Evolutionary conservation across 2,888 invertebrate species (phyloP).

Genomic region (Belgica antarctica): DNA sequence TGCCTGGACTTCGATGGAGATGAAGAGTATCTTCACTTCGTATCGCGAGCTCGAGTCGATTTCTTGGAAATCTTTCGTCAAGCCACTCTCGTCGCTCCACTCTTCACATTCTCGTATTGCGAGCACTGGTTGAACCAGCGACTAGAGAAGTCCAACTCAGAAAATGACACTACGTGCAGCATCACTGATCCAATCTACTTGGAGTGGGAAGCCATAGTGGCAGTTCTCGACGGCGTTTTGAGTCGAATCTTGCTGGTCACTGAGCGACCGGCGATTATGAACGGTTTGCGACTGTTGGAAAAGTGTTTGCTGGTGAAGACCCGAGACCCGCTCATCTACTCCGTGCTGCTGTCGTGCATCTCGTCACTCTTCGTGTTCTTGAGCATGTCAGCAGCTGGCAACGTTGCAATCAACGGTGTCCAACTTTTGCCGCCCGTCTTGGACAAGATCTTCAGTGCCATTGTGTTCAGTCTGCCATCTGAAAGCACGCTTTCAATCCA

Average conservation of each 20-base stretch:
- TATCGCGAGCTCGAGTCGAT: slow-evolving; percentile 76
- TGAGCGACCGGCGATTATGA: slow-evolving; percentile 71
- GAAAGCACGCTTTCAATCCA: slow-evolving; percentile 55
- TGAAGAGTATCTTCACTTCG: slow-evolving; percentile 84
- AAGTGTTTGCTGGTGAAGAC: slow-evolving; percentile 74
- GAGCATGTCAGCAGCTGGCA: slow-evolving; percentile 68
- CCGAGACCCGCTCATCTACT: slow-evolving; percentile 75
- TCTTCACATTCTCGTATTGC: slow-evolving; percentile 78
- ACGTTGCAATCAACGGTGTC: slow-evolving; percentile 63
- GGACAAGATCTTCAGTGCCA: slow-evolving; percentile 83
- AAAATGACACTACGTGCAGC: slow-evolving; percentile 50
- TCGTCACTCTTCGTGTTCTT: slow-evolving; percentile 89
- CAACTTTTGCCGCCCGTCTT: slow-evolving; percentile 73
- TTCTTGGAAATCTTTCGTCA: slow-evolving; percentile 77
- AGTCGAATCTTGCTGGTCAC: slow-evolving; percentile 71
- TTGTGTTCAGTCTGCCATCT: slow-evolving; percentile 63
- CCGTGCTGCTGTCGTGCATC: slow-evolving; percentile 83
- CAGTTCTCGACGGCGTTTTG: slow-evolving; percentile 78
- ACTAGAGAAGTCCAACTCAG: slow-evolving; percentile 63
- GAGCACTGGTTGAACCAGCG: slow-evolving; percentile 78
- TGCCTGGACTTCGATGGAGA: slow-evolving; percentile 86
- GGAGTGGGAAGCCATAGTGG: slow-evolving; percentile 78
- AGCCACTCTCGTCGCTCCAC: slow-evolving; percentile 75
- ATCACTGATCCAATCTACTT: slow-evolving; percentile 68
- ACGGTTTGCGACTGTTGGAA: slow-evolving; percentile 74